A percentile compares a stretch with the other conserved stretches of the same genome.
Conservation (phyloP, 2,113 vertebrate genomes). For the Formicarius rufipectus region DNA sequence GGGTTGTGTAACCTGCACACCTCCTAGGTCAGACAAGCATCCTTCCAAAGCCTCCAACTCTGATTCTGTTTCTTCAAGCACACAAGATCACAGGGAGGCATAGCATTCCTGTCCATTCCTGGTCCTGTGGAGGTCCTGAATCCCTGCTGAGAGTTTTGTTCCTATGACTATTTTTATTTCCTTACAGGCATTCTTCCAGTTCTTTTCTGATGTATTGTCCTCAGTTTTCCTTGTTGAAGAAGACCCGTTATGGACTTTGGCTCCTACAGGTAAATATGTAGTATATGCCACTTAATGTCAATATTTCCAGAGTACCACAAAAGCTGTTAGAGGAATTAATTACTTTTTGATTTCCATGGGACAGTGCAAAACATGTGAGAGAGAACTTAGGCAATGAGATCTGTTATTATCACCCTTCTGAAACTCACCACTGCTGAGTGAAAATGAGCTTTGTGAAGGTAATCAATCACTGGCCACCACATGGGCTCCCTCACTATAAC, state of each 20-base stretch:
- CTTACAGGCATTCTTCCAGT: neutral
- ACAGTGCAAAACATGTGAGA: slow-evolving; percentile 4
- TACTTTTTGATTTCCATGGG: slow-evolving; percentile 13
- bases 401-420: slow-evolving; percentile 49
- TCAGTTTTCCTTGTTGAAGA: neutral
- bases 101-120: neutral
- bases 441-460: slow-evolving; percentile 61
- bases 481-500: slow-evolving; percentile 34
- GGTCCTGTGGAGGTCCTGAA: neutral
- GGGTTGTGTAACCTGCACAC: neutral
- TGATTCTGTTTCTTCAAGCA: neutral
- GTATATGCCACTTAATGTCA: neutral
- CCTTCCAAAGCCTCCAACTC: neutral
- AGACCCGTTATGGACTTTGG: neutral
- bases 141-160: neutral
- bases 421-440: slow-evolving; percentile 47
- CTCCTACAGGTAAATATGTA: neutral
- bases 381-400: slow-evolving; percentile 46
- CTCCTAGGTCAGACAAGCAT: neutral
- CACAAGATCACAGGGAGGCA: neutral
- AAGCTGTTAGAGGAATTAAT: slow-evolving; percentile 9
- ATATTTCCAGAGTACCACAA: neutral
- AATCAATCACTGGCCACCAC: slow-evolving; percentile 50
- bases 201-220: neutral
- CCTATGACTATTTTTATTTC: neutral